Conservation (phyloP, 1,140 invertebrate genomes). For the Dinoponera quadriceps region DNA sequence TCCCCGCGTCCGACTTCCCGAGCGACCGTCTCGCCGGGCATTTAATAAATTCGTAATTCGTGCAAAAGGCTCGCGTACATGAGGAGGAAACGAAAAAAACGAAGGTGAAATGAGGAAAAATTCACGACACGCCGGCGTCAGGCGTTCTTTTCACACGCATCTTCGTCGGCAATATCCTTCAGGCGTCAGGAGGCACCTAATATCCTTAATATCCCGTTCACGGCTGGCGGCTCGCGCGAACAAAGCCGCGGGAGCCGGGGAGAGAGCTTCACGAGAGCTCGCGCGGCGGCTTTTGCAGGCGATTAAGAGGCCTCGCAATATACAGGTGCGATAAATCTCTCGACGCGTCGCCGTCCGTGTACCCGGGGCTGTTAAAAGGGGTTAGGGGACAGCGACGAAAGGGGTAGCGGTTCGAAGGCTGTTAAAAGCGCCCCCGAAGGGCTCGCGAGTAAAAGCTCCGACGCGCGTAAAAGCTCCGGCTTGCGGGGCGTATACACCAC, state of each 20-base stretch:
- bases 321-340: conserved; percentile 49
- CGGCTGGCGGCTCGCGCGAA: not conserved
- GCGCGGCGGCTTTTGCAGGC: conserved; percentile 35
- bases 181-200: not conserved
- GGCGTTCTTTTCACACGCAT: too few species aligned
- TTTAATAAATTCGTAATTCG: too few species aligned
- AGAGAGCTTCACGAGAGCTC: conserved; percentile 4
- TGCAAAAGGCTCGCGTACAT: too few species aligned
- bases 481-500: conserved; percentile 14
- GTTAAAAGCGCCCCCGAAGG: conserved; percentile 55
- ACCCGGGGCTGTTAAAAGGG: conserved; percentile 37
- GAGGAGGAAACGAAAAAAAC: too few species aligned
- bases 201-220: conserved; percentile 28
- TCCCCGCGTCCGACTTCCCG: too few species aligned
- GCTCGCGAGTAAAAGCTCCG: conserved; percentile 40
- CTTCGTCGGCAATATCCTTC: not conserved
- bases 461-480: conserved; percentile 16
- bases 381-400: not conserved
- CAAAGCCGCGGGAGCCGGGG: conserved; percentile 17
- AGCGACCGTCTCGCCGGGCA: too few species aligned
- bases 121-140: too few species aligned
- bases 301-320: conserved; percentile 47
- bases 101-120: too few species aligned
- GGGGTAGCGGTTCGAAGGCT: conserved; percentile 22
- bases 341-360: conserved; percentile 2